phyloP scores from a whole-genome alignment of 2,797 vertebrate genomes.

The Mycteria americana region DNA sequence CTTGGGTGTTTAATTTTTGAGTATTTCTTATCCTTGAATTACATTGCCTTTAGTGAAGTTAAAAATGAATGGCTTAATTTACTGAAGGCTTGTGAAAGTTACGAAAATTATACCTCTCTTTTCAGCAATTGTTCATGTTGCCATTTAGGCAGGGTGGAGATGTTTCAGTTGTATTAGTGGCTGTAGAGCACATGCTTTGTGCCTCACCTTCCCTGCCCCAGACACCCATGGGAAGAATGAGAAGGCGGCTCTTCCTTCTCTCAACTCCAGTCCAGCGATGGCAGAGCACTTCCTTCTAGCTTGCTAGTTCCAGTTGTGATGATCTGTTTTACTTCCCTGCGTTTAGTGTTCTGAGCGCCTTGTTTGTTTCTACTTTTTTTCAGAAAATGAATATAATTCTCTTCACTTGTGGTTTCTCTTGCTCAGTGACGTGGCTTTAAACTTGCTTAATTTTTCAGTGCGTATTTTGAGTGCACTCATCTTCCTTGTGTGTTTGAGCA shows the following conservation, averaged over 20 bases:
- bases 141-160: neutral
- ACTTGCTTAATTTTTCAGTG: neutral
- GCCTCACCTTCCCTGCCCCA: neutral
- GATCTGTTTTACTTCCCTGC: neutral
- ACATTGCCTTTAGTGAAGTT: neutral
- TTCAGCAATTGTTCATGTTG: neutral
- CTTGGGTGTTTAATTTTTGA: neutral
- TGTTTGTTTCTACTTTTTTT: neutral
- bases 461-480: neutral
- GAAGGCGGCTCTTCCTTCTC: neutral
- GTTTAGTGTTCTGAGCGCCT: neutral
- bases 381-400: neutral
- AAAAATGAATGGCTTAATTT: neutral
- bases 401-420: neutral
- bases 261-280: fast-evolving
- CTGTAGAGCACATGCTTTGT: neutral
- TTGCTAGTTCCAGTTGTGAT: neutral
- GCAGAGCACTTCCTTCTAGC: neutral
- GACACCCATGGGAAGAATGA: neutral
- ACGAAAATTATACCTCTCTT: neutral
- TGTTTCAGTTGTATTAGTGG: neutral
- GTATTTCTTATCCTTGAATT: neutral
- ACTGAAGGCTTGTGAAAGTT: neutral
- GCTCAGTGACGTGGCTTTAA: neutral
- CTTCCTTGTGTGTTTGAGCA: neutral